These are phyloP conservation scores for Cyclargus thomasi DNA, from an alignment of 1,140 invertebrate species.

Conservation along the genomic window DNA sequence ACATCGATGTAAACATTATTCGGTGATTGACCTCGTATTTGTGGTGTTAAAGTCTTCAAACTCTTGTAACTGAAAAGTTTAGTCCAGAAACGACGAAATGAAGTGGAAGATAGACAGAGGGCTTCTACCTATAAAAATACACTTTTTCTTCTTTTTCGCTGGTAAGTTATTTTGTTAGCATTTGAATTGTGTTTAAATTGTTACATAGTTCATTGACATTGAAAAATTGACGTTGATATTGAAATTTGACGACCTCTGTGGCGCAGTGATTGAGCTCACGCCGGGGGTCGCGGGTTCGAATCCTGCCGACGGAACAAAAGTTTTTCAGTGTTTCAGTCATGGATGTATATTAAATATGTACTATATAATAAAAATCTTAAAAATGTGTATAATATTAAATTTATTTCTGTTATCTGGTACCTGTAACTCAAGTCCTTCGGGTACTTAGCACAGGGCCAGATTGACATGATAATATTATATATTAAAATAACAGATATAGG, in stretches of 20 bases:
- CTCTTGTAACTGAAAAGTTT: not conserved
- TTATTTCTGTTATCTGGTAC: too few relatives aligned
- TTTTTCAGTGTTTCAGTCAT: too few relatives aligned
- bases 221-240: not conserved
- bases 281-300: too few relatives aligned
- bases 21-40: not conserved
- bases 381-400: too few relatives aligned
- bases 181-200: not conserved
- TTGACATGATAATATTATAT: too few relatives aligned
- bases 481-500: too few relatives aligned
- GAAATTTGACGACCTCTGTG: not conserved
- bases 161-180: constrained; percentile 75
- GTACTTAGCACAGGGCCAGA: too few relatives aligned
- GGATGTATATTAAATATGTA: too few relatives aligned
- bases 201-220: not conserved
- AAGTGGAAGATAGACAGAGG: constrained; percentile 79
- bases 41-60: not conserved
- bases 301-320: too few relatives aligned
- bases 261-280: too few relatives aligned
- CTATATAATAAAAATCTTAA: too few relatives aligned
- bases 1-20: not conserved
- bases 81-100: constrained; percentile 33
- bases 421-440: too few relatives aligned
- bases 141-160: constrained; percentile 89
- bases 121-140: constrained; percentile 85